Percentiles rank a stretch among this genome's conserved stretches.
Evolutionary conservation across 2,797 vertebrate species (phyloP).

Genomic region (Megalops cyprinoides): DNA sequence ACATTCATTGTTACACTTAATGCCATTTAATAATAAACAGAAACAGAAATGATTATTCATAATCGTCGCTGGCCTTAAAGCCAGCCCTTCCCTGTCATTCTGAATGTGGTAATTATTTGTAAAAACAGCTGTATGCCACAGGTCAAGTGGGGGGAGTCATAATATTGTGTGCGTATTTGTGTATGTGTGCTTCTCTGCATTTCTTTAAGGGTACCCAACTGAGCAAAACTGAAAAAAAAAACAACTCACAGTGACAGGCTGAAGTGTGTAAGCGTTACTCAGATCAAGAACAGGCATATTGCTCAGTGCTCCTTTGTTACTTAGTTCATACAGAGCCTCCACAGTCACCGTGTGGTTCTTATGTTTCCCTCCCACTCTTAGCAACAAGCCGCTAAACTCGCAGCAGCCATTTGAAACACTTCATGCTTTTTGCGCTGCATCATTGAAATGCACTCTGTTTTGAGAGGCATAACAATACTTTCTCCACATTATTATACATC

Average conservation of each 20-base stretch:
- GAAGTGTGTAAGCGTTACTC: neutral
- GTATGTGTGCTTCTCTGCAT: too few relatives aligned
- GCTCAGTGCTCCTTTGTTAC: neutral
- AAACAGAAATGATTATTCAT: too few relatives aligned
- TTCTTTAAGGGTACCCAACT: too few relatives aligned
- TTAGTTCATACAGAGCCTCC: neutral
- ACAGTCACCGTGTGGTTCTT: neutral
- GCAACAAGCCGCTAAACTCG: constrained; percentile 22
- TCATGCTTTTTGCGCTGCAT: constrained; percentile 33
- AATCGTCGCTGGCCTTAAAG: too few relatives aligned
- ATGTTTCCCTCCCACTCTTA: neutral
- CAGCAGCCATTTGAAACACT: neutral
- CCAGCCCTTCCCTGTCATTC: too few relatives aligned
- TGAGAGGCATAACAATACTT: constrained; percentile 28
- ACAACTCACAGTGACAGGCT: neutral
- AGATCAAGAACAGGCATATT: neutral
- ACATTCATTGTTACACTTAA: too few relatives aligned
- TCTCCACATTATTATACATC: constrained; percentile 42
- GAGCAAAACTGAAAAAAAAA: too few relatives aligned
- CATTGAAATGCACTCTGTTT: constrained; percentile 29
- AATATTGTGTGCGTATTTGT: too few relatives aligned
- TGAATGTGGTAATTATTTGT: too few relatives aligned
- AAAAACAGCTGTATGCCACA: too few relatives aligned
- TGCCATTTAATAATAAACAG: too few relatives aligned
- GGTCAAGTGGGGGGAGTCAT: too few relatives aligned